A percentile compares a stretch with the other conserved stretches of the same genome.
phyloP scores from a whole-genome alignment of 2,888 invertebrate species.

The Bembecia ichneumoniformis region DNA sequence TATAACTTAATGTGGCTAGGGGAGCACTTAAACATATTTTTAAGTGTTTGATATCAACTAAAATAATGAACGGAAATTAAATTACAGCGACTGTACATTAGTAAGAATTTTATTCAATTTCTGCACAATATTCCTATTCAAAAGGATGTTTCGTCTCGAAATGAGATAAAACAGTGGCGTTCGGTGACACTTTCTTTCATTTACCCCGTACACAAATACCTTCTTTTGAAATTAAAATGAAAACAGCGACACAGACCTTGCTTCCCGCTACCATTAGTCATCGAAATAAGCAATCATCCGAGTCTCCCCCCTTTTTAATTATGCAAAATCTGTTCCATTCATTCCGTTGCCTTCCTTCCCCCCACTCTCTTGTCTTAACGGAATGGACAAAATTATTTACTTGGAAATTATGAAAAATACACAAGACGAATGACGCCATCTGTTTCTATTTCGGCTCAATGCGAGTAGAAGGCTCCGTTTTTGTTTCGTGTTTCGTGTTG shows the following conservation, averaged over 20 bases:
- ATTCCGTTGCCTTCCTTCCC: slow-evolving; percentile 18
- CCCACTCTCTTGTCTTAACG: slow-evolving; percentile 23
- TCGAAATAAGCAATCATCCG: slow-evolving; percentile 59
- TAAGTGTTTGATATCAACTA: too few relatives aligned
- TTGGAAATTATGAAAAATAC: slow-evolving; percentile 53
- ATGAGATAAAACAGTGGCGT: neutral
- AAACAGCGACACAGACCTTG: slow-evolving; percentile 18
- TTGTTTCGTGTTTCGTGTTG: slow-evolving; percentile 17
- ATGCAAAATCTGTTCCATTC: slow-evolving; percentile 64
- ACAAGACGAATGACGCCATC: slow-evolving; percentile 48
- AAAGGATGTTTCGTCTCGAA: neutral
- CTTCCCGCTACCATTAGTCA: slow-evolving; percentile 39
- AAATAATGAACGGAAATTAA: too few relatives aligned
- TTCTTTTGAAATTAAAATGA: slow-evolving; percentile 17
- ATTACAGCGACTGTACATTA: too few relatives aligned
- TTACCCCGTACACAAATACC: neutral
- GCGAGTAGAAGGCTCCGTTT: slow-evolving; percentile 18
- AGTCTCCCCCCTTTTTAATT: slow-evolving; percentile 63
- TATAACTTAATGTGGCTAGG: too few relatives aligned
- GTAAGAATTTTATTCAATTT: too few relatives aligned
- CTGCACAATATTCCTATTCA: neutral
- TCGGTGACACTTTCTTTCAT: slow-evolving; percentile 2
- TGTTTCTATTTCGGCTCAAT: slow-evolving; percentile 38
- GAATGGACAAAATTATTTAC: slow-evolving; percentile 54
- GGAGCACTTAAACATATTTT: too few relatives aligned